Evolutionary conservation across 2,113 vertebrate species (phyloP).

Genomic region (Ahaetulla prasina): DNA sequence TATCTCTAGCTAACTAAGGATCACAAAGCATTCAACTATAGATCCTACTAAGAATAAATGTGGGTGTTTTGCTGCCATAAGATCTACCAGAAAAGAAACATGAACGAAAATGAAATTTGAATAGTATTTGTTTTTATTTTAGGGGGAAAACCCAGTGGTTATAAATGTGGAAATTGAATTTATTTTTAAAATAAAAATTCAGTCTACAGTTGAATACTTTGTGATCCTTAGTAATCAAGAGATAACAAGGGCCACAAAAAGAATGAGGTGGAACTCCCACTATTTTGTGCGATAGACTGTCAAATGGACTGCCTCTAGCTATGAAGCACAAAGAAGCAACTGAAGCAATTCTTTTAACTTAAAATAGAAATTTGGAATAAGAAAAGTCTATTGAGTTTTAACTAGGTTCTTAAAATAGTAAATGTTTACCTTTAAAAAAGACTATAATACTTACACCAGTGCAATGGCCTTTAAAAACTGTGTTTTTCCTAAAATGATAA

Average conservation of each 20-base stretch:
- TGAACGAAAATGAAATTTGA: background rate
- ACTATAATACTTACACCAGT: background rate
- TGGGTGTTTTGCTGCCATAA: background rate
- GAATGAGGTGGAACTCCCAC: background rate
- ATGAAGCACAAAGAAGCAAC: too few species aligned
- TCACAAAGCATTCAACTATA: background rate
- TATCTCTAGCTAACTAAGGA: background rate
- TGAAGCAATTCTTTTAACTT: too few species aligned
- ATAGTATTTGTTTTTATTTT: background rate
- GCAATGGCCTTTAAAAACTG: background rate
- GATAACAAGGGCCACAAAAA: background rate
- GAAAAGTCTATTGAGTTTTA: background rate
- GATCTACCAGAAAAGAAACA: background rate
- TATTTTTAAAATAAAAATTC: background rate
- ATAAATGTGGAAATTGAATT: background rate
- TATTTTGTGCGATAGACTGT: background rate
- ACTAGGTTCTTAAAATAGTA: background rate
- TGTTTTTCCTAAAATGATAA: background rate
- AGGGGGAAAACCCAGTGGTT: background rate
- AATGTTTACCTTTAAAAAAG: background rate
- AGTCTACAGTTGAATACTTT: background rate
- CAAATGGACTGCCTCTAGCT: too few species aligned
- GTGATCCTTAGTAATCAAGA: background rate
- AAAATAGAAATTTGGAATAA: background rate
- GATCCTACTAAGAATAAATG: background rate